These are phyloP conservation scores for Eretmochelys imbricata DNA, from an alignment of 2,113 vertebrate genomes.

Conservation along the genomic window DNA sequence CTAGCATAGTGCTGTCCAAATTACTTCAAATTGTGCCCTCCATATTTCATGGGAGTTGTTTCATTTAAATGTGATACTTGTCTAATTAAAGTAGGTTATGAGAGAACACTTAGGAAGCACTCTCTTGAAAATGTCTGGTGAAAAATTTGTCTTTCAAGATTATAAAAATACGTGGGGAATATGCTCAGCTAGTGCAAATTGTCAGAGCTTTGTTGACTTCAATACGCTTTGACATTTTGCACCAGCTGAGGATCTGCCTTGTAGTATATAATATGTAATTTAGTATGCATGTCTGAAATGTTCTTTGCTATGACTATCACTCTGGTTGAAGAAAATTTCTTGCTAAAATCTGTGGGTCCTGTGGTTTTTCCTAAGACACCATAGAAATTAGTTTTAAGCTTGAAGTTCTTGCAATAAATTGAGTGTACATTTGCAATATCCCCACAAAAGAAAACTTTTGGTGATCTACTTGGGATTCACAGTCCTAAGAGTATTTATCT, in stretches of 20 bases:
- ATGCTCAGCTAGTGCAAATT: background rate
- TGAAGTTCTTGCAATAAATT: background rate
- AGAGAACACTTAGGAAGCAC: background rate
- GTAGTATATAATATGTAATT: background rate
- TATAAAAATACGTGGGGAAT: background rate
- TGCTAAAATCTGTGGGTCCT: background rate
- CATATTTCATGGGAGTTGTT: background rate
- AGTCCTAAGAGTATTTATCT: background rate
- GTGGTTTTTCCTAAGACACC: background rate
- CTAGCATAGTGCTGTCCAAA: background rate
- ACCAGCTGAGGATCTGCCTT: background rate
- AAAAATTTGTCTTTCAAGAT: background rate
- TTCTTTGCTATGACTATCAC: background rate
- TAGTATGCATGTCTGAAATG: background rate
- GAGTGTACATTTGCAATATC: background rate
- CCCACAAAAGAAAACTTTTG: background rate
- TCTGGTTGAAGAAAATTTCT: background rate
- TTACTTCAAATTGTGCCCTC: background rate
- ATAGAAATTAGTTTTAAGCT: background rate
- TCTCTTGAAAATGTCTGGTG: background rate
- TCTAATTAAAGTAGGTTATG: background rate
- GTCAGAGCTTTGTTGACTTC: background rate
- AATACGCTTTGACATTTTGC: background rate
- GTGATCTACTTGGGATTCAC: background rate
- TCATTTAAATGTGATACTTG: background rate